A percentile compares a stretch with the other conserved stretches of the same genome.
Conservation (phyloP, 2,888 invertebrate species). For the Lithophane leautieri region DNA sequence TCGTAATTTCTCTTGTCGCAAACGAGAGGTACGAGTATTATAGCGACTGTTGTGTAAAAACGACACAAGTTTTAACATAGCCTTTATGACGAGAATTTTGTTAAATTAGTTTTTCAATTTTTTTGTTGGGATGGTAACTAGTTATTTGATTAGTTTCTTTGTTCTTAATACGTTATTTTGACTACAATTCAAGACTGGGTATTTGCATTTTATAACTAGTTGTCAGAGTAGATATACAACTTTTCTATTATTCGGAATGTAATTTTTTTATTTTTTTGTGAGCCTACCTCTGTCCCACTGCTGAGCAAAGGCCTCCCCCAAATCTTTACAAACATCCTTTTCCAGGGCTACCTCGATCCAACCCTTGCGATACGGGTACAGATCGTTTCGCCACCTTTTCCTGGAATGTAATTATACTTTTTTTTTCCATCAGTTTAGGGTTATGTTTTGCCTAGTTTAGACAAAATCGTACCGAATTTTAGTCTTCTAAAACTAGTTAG, state of each 20-base stretch:
- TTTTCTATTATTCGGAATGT: no score
- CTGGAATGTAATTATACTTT: no score
- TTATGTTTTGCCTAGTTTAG: background rate
- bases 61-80: constrained; percentile 42
- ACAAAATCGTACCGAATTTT: background rate
- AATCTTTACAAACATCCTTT: no score
- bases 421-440: no score
- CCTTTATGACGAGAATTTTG: constrained; percentile 26
- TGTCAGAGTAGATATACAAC: background rate
- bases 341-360: no score
- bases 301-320: no score
- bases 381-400: no score
- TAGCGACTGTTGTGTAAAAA: constrained; percentile 34
- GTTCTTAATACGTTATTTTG: background rate
- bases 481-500: no score
- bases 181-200: no score
- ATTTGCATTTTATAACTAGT: background rate
- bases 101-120: constrained; percentile 18
- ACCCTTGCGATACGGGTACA: no score
- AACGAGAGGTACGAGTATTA: constrained; percentile 26
- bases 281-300: no score
- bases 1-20: constrained; percentile 45
- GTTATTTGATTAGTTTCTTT: background rate
- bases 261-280: no score
- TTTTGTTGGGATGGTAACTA: constrained; percentile 4